These are phyloP conservation scores for Tromatobia lineatoria DNA, from an alignment of 2,888 invertebrate genomes.

Conservation along the genomic window DNA sequence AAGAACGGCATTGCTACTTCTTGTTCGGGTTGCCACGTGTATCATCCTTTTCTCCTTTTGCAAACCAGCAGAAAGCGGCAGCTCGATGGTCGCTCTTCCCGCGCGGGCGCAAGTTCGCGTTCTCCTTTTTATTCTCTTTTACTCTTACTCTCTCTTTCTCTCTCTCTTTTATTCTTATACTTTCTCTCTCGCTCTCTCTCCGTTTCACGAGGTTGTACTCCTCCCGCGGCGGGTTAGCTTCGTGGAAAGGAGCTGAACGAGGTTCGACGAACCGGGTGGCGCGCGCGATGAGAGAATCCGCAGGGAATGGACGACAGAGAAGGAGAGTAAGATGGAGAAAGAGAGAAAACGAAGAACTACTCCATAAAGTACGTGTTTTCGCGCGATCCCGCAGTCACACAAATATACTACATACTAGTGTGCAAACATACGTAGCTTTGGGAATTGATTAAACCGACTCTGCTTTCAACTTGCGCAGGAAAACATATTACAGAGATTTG, in stretches of 20 bases:
- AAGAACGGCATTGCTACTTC: conserved; percentile 12
- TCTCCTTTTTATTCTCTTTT: conserved; percentile 47
- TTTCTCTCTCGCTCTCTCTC: conserved; percentile 39
- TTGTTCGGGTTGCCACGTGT: conserved; percentile 5
- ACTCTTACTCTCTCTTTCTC: conserved; percentile 21
- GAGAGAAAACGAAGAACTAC: conserved; percentile 27
- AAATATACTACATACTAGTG: conserved; percentile 3
- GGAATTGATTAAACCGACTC: conserved; percentile 30
- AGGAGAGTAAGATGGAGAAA: conserved; percentile 7
- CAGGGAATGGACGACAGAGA: conserved; percentile 24
- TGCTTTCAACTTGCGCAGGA: background rate
- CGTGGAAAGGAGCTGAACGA: conserved; percentile 59
- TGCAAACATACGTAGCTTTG: conserved; percentile 4
- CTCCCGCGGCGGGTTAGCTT: conserved; percentile 56
- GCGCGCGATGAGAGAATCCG: conserved; percentile 52
- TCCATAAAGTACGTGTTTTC: conserved; percentile 52
- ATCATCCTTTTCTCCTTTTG: conserved; percentile 47
- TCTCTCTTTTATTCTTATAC: conserved; percentile 22
- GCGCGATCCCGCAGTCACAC: conserved; percentile 26
- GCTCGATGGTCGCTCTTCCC: conserved; percentile 43
- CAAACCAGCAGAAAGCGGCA: conserved; percentile 13
- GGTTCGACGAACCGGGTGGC: conserved; percentile 61
- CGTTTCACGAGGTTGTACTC: conserved; percentile 54
- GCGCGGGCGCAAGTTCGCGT: conserved; percentile 49
- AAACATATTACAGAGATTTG: background rate